These are phyloP conservation scores for Hypercompe scribonia DNA, from an alignment of 2,888 invertebrate genomes.

Conservation along the genomic window DNA sequence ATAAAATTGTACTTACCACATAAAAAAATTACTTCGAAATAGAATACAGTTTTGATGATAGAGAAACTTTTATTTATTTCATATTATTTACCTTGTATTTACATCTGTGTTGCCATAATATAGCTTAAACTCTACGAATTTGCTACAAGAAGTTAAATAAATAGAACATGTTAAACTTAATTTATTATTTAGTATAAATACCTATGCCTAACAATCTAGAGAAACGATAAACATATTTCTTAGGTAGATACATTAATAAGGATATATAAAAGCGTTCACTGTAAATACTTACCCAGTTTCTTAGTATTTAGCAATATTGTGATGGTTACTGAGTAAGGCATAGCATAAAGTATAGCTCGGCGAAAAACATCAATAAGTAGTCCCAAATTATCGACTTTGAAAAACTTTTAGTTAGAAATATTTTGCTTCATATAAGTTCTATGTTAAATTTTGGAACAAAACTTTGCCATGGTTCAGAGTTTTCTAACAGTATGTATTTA, in stretches of 20 bases:
- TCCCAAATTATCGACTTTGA: neutral
- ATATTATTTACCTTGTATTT: neutral
- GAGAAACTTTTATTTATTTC: neutral
- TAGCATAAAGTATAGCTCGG: conserved; percentile 7
- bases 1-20: conserved; percentile 29
- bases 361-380: neutral
- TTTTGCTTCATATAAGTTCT: conserved; percentile 7
- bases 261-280: conserved; percentile 50
- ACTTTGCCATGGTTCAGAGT: conserved; percentile 5
- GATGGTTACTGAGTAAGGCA: conserved; percentile 34
- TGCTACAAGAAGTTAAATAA: neutral
- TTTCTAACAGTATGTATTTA: conserved; percentile 16
- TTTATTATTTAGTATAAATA: conserved; percentile 7
- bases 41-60: neutral
- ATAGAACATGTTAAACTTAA: neutral
- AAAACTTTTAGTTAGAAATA: neutral
- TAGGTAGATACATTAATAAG: conserved; percentile 33
- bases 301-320: conserved; percentile 46
- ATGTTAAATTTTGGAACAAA: conserved; percentile 3
- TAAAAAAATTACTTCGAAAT: conserved; percentile 28
- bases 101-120: neutral
- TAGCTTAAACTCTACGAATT: neutral
- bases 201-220: conserved; percentile 23
- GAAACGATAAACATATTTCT: conserved; percentile 38
- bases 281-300: conserved; percentile 46